Evolutionary conservation across 2,797 vertebrate species (phyloP), one percentile per base, ranked within the genome.

Genomic region (Falco peregrinus): DNA sequence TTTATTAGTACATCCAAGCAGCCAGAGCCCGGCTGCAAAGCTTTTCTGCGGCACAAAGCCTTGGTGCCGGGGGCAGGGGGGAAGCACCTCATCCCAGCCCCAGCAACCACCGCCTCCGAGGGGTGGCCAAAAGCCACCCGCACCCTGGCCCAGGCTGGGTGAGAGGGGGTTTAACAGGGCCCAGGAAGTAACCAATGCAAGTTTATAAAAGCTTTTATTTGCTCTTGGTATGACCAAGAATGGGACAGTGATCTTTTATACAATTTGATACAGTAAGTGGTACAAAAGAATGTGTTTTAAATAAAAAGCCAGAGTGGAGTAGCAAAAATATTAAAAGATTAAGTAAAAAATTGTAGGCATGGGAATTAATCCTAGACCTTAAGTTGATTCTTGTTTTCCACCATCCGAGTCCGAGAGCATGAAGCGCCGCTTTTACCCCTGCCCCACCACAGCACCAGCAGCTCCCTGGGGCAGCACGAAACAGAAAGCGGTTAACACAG

Each of bases 131-230:
- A 11, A 35, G 31, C 26, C 16, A 43, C 43, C 43, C 4, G 43
- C 17, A 16, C 43, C 43, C 43, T 8, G 16, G 43, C 43, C 29
- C 1, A 2, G 21, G 25, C 9, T 20, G 1, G 51, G 54, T 2
- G 11, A 47, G 3, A 6, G 70, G 67, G 82, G 33, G 73, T 14
- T 31, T 5, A n/a, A 59, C 1, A 22, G 57, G 70, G 83, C 86
- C 28, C 43, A 94, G 61, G 37, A 94, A 95, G 65, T 6, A 48
- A 90, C n/a, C 74, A 59, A 7, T 89, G 92, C 95, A 96, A 96
- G 95, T 96, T 96, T 96, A 96, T 92, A 96, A 96, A 97, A 96
- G 96, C 95, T 90, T 97, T 97, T 96, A 97, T 96, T 97, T 87
- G 95, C 95, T 96, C 96, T 96, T 95, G 90, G 96, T 95, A 96